Evolutionary conservation across 2,113 vertebrate genomes (phyloP), one percentile per base, ranked within the genome.

Genomic region (Larimichthys crocea): DNA sequence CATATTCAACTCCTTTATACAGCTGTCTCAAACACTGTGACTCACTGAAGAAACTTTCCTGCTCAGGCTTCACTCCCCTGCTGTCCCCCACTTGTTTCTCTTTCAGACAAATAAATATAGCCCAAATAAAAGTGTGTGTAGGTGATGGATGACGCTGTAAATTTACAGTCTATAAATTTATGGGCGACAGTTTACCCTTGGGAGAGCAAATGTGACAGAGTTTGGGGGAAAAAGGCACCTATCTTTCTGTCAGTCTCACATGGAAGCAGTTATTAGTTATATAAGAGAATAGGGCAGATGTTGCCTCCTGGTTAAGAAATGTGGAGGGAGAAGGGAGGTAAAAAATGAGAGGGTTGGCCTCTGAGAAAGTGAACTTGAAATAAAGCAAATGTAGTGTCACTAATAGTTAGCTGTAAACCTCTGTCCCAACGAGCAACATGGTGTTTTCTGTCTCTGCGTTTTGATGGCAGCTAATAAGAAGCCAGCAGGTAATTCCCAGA

Each of bases 391-490:
- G 12, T 57, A 14, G 53, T 20, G 22, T 60, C 55, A 31, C 40
- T 87, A 81, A 83, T 70, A 44, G 86, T 79, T 24, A 52, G 59
- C 40, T 77, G 42, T 50, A 68, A 82, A 76, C 10, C 53, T 53
- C 2, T 3, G 0, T 59, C 10, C 5, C 2, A 1, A 11, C 29
- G 42, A 65, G 55, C 29, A 40, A 12, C 73, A 6, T 16, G n/a
- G 16, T 64, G 81, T 66, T 64, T 85, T 61, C 24, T 70, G 64
- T 14, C 62, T 46, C 62, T 46, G 73, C 50, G 48, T 29, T 84
- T 72, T 85, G 64, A 82, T 73, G 66, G 57, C 62, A 10, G 61
- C 50, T 62, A 60, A 68, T 76, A 31, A 80, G 50, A 76, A 66
- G 52, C 44, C 74, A 88, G 79, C 73, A 62, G 68, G 59, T 76